Conservation (phyloP, 2,797 vertebrate species). For the Danio kyathit region DNA sequence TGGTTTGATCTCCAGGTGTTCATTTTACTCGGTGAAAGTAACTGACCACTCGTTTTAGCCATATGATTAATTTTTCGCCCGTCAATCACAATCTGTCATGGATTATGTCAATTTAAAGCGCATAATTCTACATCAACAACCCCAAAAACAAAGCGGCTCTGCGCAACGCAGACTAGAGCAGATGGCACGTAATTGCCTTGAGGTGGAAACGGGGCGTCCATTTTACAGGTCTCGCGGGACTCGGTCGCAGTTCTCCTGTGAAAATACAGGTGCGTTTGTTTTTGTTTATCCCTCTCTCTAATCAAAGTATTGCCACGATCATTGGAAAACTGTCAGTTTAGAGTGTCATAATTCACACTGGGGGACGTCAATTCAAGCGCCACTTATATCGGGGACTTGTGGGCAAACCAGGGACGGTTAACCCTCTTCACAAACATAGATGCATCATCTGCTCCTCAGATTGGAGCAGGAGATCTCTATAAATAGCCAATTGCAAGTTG, state of each 20-base stretch:
- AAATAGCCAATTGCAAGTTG: slow-evolving; percentile 60
- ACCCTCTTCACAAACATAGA: slow-evolving; percentile 49
- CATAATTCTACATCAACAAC: slow-evolving; percentile 60
- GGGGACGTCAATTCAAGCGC: slow-evolving; percentile 34
- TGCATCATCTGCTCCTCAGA: slow-evolving; percentile 58
- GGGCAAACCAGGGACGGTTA: slow-evolving; percentile 27
- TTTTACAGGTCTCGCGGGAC: slow-evolving; percentile 57
- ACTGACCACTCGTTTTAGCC: slow-evolving; percentile 39
- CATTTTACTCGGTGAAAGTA: slow-evolving; percentile 32
- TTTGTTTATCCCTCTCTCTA: slow-evolving; percentile 50
- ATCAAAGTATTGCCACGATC: slow-evolving; percentile 50
- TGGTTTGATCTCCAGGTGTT: slow-evolving; percentile 29
- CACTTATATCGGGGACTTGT: slow-evolving; percentile 36
- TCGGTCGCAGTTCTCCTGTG: slow-evolving; percentile 39
- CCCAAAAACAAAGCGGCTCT: slow-evolving; percentile 37
- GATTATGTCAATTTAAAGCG: slow-evolving; percentile 59
- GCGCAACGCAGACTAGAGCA: slow-evolving; percentile 51
- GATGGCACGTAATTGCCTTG: slow-evolving; percentile 63
- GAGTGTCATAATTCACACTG: slow-evolving; percentile 29
- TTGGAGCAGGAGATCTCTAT: slow-evolving; percentile 57
- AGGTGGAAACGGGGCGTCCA: slow-evolving; percentile 61
- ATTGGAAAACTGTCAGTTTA: slow-evolving; percentile 50
- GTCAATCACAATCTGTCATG: slow-evolving; percentile 60
- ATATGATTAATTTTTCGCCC: slow-evolving; percentile 54
- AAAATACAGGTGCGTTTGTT: slow-evolving; percentile 59